A percentile compares a stretch with the other conserved stretches of the same genome.
phyloP scores from a whole-genome alignment of 1,140 invertebrate species.

The Leptoteleia sp. region DNA sequence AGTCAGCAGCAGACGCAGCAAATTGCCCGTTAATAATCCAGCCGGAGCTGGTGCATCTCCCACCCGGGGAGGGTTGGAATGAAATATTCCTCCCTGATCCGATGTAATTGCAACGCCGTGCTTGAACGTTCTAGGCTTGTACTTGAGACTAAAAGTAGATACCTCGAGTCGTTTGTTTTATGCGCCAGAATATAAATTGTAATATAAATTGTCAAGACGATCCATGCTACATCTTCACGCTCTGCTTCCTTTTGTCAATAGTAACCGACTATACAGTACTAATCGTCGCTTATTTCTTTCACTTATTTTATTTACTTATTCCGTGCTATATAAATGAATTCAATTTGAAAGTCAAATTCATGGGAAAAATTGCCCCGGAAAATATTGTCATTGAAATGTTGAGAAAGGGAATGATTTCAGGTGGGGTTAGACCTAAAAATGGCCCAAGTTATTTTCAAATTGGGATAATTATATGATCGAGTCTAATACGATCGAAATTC shows the following conservation, averaged over 20 bases:
- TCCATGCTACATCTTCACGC: slow-evolving; percentile 6
- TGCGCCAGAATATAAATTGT: slow-evolving; percentile 60
- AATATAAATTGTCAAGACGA: slow-evolving; percentile 57
- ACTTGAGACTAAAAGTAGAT: slow-evolving; percentile 63
- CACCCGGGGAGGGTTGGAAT: slow-evolving; percentile 63
- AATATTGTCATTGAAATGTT: too few relatives aligned
- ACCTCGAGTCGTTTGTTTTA: slow-evolving; percentile 54
- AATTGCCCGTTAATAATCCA: slow-evolving; percentile 81
- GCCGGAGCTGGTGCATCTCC: slow-evolving; percentile 67
- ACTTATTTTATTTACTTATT: background rate
- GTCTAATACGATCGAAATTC: too few relatives aligned
- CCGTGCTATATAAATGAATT: too few relatives aligned
- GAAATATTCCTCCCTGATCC: slow-evolving; percentile 80
- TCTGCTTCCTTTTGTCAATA: slow-evolving; percentile 40
- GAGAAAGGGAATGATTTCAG: too few relatives aligned
- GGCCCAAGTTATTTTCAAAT: too few relatives aligned
- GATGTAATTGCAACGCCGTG: slow-evolving; percentile 75
- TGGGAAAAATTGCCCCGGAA: too few relatives aligned
- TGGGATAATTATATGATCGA: too few relatives aligned
- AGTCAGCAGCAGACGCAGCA: slow-evolving; percentile 80
- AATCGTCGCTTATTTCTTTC: slow-evolving; percentile 3
- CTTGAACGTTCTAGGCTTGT: slow-evolving; percentile 67
- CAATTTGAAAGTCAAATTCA: too few relatives aligned
- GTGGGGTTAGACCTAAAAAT: too few relatives aligned
- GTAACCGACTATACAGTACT: slow-evolving; percentile 3